A percentile compares a stretch with the other conserved stretches of the same genome.
phyloP scores from a whole-genome alignment of 2,113 vertebrate species.

The Calidris pygmaea region DNA sequence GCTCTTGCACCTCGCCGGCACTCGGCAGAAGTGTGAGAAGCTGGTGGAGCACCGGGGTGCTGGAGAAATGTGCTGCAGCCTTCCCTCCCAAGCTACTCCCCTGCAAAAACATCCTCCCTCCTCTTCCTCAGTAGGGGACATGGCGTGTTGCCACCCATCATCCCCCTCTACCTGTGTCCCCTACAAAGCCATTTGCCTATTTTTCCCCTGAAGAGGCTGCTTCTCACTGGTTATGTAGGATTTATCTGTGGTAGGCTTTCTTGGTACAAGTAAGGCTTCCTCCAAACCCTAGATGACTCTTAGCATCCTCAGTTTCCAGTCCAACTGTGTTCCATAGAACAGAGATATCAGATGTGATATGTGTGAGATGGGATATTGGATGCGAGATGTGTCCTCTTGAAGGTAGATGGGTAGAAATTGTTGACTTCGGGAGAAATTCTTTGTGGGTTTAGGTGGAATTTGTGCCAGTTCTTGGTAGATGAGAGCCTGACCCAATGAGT shows the following conservation, averaged over 20 bases:
- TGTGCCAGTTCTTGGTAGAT: not conserved
- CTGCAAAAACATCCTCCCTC: not conserved
- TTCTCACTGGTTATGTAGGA: not conserved
- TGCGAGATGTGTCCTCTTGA: not conserved
- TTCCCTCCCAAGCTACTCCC: not conserved
- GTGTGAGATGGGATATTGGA: not conserved
- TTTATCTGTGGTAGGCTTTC: not conserved
- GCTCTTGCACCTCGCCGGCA: rapidly evolving
- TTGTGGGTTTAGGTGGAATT: not conserved
- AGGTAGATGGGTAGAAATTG: rapidly evolving
- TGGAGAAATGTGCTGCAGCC: not conserved
- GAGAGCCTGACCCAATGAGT: not conserved
- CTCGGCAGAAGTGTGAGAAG: not conserved
- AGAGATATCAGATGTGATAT: not conserved
- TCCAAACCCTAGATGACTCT: not conserved
- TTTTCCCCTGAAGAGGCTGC: not conserved
- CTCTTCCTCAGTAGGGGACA: not conserved
- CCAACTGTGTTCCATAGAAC: too few relatives aligned
- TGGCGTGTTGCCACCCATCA: not conserved
- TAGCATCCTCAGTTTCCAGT: not conserved
- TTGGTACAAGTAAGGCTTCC: not conserved
- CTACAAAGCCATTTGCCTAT: not conserved
- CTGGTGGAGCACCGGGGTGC: not conserved
- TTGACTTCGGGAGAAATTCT: not conserved
- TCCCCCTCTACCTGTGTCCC: not conserved